phyloP scores from a whole-genome alignment of 2,888 invertebrate genomes.

The Parnassius glacialis region DNA sequence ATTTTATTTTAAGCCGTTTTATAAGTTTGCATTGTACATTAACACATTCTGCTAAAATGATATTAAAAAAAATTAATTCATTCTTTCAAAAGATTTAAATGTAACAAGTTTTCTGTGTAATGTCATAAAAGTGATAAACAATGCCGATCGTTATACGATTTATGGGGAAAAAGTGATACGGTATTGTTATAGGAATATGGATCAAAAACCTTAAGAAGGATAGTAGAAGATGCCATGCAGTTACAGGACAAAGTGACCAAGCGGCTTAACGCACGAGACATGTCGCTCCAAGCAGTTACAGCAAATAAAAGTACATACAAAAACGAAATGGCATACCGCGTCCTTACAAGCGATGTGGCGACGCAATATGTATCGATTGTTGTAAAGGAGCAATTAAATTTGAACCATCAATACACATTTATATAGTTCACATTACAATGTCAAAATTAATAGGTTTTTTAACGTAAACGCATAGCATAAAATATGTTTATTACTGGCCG shows the following conservation, averaged over 20 bases:
- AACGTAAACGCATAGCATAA: slow-evolving; percentile 39
- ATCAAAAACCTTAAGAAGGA: background rate
- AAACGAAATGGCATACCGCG: slow-evolving; percentile 43
- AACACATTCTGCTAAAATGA: no score
- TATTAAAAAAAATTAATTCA: no score
- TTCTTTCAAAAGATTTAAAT: slow-evolving; percentile 1
- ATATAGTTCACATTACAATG: slow-evolving; percentile 32
- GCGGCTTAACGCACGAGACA: slow-evolving; percentile 61
- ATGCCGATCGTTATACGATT: slow-evolving; percentile 11
- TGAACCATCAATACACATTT: slow-evolving; percentile 28
- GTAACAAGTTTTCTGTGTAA: slow-evolving; percentile 2
- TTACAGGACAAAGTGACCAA: slow-evolving; percentile 18
- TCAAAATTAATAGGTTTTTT: slow-evolving; percentile 30
- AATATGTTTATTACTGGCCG: slow-evolving; percentile 62
- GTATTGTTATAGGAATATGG: background rate
- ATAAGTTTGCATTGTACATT: no score
- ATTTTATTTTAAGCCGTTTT: no score
- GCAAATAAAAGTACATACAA: slow-evolving; percentile 42
- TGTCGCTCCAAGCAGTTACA: slow-evolving; percentile 51
- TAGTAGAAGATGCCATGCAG: background rate
- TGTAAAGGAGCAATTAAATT: slow-evolving; percentile 28
- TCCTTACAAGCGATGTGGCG: slow-evolving; percentile 52
- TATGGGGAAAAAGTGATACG: slow-evolving; percentile 2
- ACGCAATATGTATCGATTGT: slow-evolving; percentile 46
- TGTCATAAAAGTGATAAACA: slow-evolving; percentile 8